A percentile compares a stretch with the other conserved stretches of the same genome.
These are phyloP conservation scores for Sapajus apella DNA, from an alignment of 2,113 vertebrate species.

Conservation along the genomic window DNA sequence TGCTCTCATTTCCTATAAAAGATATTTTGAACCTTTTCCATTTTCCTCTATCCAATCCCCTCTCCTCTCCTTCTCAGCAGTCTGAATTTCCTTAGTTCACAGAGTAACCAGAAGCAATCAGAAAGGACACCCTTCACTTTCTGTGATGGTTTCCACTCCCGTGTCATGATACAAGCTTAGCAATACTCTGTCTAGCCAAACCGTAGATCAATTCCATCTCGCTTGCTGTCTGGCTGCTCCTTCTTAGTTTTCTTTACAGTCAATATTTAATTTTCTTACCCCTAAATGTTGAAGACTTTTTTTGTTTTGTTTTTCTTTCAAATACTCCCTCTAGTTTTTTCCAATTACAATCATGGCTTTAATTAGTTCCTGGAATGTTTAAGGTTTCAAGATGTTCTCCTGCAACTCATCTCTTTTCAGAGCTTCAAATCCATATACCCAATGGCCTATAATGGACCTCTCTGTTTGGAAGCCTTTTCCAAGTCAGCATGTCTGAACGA, in stretches of 20 bases:
- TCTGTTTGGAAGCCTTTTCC: background rate
- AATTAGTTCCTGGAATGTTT: background rate
- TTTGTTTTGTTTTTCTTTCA: background rate
- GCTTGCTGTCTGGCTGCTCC: background rate
- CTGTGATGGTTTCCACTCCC: background rate
- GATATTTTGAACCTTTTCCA: background rate
- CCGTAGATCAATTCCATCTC: background rate
- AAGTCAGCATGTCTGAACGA: background rate
- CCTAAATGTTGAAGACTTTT: background rate
- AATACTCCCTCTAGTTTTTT: background rate
- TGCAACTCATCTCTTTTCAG: background rate
- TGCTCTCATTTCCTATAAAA: background rate
- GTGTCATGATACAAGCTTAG: no score
- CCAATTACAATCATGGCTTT: background rate
- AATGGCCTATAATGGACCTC: background rate
- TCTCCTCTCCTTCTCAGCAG: background rate
- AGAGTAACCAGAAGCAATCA: background rate
- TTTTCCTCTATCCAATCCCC: background rate
- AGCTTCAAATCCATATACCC: background rate
- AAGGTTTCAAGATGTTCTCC: background rate
- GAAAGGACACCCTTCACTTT: background rate
- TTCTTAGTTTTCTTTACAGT: background rate
- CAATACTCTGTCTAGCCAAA: background rate
- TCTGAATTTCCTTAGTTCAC: background rate
- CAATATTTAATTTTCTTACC: background rate